Conservation (phyloP, 2,888 invertebrate species). For the Phasia obesa region DNA sequence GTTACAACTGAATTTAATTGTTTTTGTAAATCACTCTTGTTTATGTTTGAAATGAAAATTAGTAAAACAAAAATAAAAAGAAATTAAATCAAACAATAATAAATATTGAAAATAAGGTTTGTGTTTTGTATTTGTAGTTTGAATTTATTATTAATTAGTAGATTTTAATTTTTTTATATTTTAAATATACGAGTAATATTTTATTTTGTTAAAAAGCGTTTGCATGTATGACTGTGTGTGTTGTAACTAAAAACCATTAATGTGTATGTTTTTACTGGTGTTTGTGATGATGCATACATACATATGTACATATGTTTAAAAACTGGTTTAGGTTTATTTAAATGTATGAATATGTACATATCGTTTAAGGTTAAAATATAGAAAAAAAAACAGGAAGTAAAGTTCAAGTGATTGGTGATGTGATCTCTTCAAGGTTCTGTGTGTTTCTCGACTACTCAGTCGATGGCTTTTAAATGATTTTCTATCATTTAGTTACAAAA, state of each 20-base stretch:
- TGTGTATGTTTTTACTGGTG: constrained; percentile 12
- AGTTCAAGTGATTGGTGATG: not conserved
- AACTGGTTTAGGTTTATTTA: constrained; percentile 12
- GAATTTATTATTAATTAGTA: constrained; percentile 39
- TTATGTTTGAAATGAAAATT: constrained; percentile 61
- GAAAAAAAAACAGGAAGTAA: not conserved
- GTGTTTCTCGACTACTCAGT: constrained; percentile 19
- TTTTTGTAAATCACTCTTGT: constrained; percentile 70
- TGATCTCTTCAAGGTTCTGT: not conserved
- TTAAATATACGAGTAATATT: constrained; percentile 17
- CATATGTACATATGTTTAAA: too few relatives aligned
- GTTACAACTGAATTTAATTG: constrained; percentile 61
- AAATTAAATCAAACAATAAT: not conserved
- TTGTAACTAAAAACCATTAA: constrained; percentile 2
- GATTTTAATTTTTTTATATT: constrained; percentile 32
- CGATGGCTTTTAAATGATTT: constrained; percentile 26
- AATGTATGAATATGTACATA: not conserved
- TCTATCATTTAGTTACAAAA: constrained; percentile 33
- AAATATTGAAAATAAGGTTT: constrained; percentile 42
- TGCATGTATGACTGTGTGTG: not conserved
- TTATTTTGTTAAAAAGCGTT: constrained; percentile 47
- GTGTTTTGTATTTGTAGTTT: constrained; percentile 54
- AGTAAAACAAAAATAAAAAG: constrained; percentile 35
- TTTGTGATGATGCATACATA: constrained; percentile 43
- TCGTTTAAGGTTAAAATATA: constrained; percentile 11